Conservation (phyloP, 2,888 invertebrate genomes). For the Nemotelus nigrinus region DNA sequence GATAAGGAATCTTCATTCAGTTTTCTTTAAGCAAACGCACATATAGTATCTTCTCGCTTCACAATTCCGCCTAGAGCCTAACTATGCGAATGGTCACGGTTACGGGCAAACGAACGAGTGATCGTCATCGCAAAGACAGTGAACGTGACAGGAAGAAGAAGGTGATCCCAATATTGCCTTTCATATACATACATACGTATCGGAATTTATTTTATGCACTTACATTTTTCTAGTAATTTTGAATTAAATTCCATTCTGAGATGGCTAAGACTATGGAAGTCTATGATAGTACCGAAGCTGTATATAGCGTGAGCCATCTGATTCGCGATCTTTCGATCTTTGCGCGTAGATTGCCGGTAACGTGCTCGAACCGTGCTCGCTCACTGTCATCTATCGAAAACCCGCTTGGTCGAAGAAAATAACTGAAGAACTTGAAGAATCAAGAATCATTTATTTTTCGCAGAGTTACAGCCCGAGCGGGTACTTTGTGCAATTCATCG, state of each 20-base stretch:
- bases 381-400: background rate
- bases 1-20: constrained; percentile 18
- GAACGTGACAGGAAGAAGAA: constrained; percentile 38
- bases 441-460: too few species aligned
- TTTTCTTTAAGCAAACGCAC: background rate
- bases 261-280: background rate
- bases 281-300: background rate
- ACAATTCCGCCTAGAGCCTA: too few species aligned
- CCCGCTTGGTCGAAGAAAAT: too few species aligned
- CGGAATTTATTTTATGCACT: constrained; percentile 21
- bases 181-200: constrained; percentile 1
- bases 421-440: too few species aligned
- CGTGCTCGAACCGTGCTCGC: constrained; percentile 14
- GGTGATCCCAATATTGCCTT: constrained; percentile 31
- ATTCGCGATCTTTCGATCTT: background rate
- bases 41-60: too few species aligned
- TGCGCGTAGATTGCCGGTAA: constrained; percentile 31
- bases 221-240: constrained; percentile 34
- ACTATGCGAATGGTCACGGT: too few species aligned
- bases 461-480: background rate
- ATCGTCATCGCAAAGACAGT: constrained; percentile 10
- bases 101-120: background rate
- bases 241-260: constrained; percentile 39
- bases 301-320: too few species aligned
- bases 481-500: constrained; percentile 19